Conservation (phyloP, 2,797 vertebrate species). For the Brachyalestes nurse region DNA sequence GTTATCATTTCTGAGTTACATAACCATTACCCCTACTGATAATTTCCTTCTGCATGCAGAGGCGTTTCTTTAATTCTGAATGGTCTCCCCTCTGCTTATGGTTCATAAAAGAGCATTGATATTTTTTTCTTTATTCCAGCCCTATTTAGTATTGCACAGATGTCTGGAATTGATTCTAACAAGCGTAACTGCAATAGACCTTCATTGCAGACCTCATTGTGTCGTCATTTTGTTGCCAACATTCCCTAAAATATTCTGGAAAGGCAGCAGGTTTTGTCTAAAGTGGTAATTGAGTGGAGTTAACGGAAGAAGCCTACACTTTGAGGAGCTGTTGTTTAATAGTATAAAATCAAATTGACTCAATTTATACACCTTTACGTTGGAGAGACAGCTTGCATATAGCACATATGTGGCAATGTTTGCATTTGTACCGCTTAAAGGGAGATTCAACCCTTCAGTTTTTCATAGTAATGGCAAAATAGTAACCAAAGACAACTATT, state of each 20-base stretch:
- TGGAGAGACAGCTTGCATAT: too few relatives aligned
- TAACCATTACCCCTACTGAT: constrained; percentile 39
- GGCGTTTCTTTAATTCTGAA: constrained; percentile 16
- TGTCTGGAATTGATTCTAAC: background rate
- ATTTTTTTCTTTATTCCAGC: background rate
- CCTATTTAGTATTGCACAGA: background rate
- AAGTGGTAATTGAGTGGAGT: background rate
- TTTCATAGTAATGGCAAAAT: too few relatives aligned
- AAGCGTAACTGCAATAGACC: background rate
- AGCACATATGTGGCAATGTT: too few relatives aligned
- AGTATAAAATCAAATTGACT: background rate
- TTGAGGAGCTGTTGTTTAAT: background rate
- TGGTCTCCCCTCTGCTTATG: constrained; percentile 35
- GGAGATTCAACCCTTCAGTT: too few relatives aligned
- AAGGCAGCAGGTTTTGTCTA: background rate
- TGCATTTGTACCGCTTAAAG: too few relatives aligned
- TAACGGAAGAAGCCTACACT: background rate
- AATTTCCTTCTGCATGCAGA: constrained; percentile 20
- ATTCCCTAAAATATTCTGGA: background rate
- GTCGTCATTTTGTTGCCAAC: background rate
- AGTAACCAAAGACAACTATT: too few relatives aligned
- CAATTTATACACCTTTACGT: too few relatives aligned
- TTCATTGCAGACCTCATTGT: background rate
- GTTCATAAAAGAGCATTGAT: constrained; percentile 6
- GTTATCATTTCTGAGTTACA: constrained; percentile 41